Conservation (phyloP, 1,140 invertebrate genomes). For the Drosophila kohkoa region DNA sequence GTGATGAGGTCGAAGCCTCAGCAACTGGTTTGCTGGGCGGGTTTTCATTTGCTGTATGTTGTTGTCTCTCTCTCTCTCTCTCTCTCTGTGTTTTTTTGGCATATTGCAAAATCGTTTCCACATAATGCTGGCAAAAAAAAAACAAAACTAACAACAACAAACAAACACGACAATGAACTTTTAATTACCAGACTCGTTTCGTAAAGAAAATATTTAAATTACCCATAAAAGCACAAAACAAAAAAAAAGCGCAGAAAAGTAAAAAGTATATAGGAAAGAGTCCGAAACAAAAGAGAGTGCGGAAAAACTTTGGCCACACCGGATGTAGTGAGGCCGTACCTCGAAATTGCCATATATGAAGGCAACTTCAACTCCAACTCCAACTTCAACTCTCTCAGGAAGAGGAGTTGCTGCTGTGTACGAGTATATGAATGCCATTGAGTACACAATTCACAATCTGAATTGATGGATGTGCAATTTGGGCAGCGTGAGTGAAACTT, state of each 20-base stretch:
- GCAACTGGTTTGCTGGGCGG: conserved; percentile 46
- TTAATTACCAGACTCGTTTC: conserved; percentile 73
- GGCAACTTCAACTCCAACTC: not conserved
- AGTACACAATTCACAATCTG: no score
- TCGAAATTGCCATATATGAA: not conserved
- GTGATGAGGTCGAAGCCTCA: conserved; percentile 21
- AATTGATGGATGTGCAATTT: conserved; percentile 25
- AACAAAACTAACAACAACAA: conserved; percentile 19
- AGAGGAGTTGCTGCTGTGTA: conserved; percentile 14
- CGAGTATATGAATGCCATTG: not conserved
- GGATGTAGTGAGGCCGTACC: conserved; percentile 34
- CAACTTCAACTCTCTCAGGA: conserved; percentile 7
- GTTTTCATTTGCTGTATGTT: conserved; percentile 34
- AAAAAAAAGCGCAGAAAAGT: conserved; percentile 10
- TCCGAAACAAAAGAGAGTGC: conserved; percentile 29
- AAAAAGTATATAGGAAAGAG: conserved; percentile 18
- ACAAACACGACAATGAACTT: conserved; percentile 68
- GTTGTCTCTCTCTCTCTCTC: not conserved
- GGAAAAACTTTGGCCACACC: conserved; percentile 49
- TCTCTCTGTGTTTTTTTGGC: conserved; percentile 29
- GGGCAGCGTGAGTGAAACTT: not conserved
- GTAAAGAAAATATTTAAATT: conserved; percentile 56
- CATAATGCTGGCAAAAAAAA: conserved; percentile 37
- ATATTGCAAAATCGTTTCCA: conserved; percentile 73
- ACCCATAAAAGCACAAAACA: conserved; percentile 35